Percentiles rank a stretch among this genome's conserved stretches.
Conservation (phyloP, 2,797 vertebrate genomes). For the Dendrocincla tyrannina region DNA sequence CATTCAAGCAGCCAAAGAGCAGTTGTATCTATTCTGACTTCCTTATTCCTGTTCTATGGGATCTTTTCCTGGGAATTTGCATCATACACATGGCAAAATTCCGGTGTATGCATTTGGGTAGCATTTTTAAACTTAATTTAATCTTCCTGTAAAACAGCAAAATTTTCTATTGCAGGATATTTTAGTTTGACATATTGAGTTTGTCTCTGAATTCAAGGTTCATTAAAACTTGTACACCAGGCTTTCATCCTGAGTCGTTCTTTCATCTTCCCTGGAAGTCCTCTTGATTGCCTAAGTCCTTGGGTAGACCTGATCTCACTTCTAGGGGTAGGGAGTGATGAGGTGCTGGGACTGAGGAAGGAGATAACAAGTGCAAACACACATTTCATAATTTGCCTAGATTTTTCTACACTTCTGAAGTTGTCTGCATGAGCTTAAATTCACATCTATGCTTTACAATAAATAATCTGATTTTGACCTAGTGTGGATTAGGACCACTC, state of each 20-base stretch:
- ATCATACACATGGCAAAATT: background rate
- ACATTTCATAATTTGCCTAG: background rate
- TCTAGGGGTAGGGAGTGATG: background rate
- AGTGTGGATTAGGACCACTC: background rate
- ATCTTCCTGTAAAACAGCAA: background rate
- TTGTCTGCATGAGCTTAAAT: background rate
- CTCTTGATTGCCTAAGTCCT: background rate
- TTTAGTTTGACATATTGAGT: background rate
- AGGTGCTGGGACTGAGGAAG: background rate
- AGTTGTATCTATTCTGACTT: background rate
- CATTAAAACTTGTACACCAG: background rate
- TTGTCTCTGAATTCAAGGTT: background rate
- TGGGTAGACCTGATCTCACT: background rate
- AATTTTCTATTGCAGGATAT: background rate
- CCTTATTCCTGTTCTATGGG: background rate
- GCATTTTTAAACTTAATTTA: background rate
- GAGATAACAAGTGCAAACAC: background rate
- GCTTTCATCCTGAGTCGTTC: background rate
- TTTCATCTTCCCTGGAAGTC: background rate
- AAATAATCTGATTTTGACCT: background rate
- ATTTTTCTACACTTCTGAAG: background rate
- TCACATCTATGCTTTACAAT: background rate
- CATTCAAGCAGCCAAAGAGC: background rate
- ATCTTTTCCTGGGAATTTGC: background rate
- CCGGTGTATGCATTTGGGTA: background rate